phyloP scores from a whole-genome alignment of 2,797 vertebrate genomes.

The Pampus argenteus region DNA sequence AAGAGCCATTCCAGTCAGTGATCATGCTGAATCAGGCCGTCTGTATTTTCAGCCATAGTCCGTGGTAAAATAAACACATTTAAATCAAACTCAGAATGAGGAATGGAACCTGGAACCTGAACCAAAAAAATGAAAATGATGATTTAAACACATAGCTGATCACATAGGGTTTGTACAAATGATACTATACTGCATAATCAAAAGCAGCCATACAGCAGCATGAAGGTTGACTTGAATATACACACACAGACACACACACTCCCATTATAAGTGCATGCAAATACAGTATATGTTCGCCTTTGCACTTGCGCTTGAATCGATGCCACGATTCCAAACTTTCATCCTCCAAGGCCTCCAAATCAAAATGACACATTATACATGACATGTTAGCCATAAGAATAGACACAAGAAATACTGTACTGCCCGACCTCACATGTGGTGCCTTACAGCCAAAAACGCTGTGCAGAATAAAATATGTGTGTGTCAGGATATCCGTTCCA shows the following conservation, averaged over 20 bases:
- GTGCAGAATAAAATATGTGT: slow-evolving; percentile 6
- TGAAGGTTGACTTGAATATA: too few relatives aligned
- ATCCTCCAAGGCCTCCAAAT: slow-evolving; percentile 12
- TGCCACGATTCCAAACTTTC: slow-evolving; percentile 4
- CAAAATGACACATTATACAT: slow-evolving; percentile 24
- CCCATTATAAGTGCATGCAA: slow-evolving; percentile 9
- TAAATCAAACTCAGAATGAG: not conserved
- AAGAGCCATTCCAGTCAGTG: not conserved
- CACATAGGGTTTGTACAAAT: too few relatives aligned
- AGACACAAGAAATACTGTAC: slow-evolving; percentile 20
- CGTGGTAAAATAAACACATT: not conserved
- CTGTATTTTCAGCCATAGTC: not conserved
- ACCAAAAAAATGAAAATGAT: not conserved
- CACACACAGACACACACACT: not conserved
- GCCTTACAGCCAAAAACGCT: slow-evolving; percentile 2
- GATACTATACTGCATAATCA: too few relatives aligned
- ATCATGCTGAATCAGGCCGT: not conserved
- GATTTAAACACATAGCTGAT: not conserved
- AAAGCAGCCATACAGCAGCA: too few relatives aligned
- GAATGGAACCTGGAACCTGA: not conserved
- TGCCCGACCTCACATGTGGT: not conserved
- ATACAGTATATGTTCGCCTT: slow-evolving; percentile 3
- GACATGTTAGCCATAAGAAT: not conserved
- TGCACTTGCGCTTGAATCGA: not conserved
- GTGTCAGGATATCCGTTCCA: not conserved